phyloP scores from a whole-genome alignment of 2,113 vertebrate genomes.

The Bujurquina vittata region DNA sequence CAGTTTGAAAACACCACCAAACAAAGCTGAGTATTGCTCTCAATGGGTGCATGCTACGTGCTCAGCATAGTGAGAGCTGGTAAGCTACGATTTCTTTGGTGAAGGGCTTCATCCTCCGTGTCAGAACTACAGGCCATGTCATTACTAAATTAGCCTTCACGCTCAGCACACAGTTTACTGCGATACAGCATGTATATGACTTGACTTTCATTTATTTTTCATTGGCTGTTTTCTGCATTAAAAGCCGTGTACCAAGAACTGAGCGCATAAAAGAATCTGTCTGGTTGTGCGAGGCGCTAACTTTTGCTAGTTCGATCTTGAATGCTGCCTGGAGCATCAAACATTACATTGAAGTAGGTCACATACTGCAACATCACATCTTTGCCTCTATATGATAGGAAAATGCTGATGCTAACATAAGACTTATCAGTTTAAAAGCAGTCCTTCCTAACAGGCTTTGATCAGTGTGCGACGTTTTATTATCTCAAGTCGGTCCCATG shows the following conservation, averaged over 20 bases:
- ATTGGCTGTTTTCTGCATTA: neutral
- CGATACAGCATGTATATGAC: neutral
- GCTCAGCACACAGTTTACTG: neutral
- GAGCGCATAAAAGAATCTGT: neutral
- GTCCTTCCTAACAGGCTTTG: neutral
- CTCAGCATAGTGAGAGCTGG: neutral
- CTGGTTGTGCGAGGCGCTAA: neutral
- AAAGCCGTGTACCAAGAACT: neutral
- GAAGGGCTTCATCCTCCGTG: neutral
- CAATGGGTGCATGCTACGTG: neutral
- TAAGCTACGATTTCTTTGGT: neutral
- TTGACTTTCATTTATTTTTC: neutral
- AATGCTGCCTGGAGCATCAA: neutral
- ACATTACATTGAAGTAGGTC: neutral
- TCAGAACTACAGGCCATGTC: constrained; percentile 2
- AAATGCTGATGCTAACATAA: neutral
- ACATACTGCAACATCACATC: neutral
- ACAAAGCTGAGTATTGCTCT: neutral
- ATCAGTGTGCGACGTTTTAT: neutral
- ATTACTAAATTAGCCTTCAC: neutral
- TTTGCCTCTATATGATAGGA: neutral
- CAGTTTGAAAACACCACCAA: neutral
- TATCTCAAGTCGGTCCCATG: neutral
- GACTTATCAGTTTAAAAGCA: neutral
- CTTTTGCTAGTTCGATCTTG: neutral